Conservation (phyloP, 2,113 vertebrate species). For the Ochotona curzoniae region DNA sequence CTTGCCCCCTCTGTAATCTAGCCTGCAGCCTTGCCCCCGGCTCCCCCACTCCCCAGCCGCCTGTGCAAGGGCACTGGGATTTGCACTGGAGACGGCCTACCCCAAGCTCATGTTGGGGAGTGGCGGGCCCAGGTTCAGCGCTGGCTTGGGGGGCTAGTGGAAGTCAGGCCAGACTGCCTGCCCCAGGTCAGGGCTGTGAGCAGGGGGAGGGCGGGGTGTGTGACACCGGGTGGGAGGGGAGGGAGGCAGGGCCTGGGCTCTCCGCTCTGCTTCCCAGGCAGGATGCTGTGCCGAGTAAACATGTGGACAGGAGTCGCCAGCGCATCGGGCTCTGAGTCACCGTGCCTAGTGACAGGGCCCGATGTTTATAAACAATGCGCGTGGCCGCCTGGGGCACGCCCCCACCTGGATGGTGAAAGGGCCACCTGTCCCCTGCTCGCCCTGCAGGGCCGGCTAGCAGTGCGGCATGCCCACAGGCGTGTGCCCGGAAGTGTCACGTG, state of each 20-base stretch:
- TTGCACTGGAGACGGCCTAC: neutral
- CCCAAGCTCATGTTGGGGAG: fast-evolving
- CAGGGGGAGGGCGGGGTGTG: too few relatives aligned
- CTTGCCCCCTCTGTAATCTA: neutral
- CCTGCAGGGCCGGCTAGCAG: too few relatives aligned
- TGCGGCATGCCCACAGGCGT: too few relatives aligned
- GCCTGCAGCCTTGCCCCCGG: too few relatives aligned
- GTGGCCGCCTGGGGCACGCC: neutral
- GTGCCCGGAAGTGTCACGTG: too few relatives aligned
- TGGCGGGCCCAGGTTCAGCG: fast-evolving
- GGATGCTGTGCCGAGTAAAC: constrained; percentile 65
- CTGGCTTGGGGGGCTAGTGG: fast-evolving
- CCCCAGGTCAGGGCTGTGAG: too few relatives aligned
- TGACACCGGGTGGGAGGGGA: neutral
- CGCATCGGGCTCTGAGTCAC: constrained; percentile 72
- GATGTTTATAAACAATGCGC: constrained; percentile 73
- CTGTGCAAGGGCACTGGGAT: too few relatives aligned
- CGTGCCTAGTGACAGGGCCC: constrained; percentile 71
- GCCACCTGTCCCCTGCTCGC: too few relatives aligned
- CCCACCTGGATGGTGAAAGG: neutral
- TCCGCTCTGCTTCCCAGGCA: constrained; percentile 61
- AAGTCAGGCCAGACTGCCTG: too few relatives aligned
- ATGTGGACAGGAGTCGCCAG: constrained; percentile 15
- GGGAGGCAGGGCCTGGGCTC: constrained; percentile 28
- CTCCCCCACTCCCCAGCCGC: too few relatives aligned